Evolutionary conservation across 2,888 invertebrate species (phyloP), one percentile per base, ranked within the genome.

Genomic region (Dasysyrphus albostriatus): DNA sequence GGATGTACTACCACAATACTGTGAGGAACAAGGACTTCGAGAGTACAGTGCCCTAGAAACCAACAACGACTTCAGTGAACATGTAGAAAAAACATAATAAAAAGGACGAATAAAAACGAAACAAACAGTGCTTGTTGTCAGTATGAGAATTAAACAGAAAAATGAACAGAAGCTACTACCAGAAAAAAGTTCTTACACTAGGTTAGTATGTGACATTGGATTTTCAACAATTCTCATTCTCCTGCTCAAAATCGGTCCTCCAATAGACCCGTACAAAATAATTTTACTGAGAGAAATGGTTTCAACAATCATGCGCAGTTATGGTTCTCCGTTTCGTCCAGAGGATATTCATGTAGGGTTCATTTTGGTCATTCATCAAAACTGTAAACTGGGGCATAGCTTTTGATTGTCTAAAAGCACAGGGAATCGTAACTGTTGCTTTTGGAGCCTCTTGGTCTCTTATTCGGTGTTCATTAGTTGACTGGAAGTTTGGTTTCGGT

Each of bases 11-110:
- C 58, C 69, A 87, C 83, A 87, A 83, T 65, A 87, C 70, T 72
- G 63, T 39, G 65, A 78, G 75, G 65, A 70, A 49, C 65, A 87
- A 83, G 51, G 82, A 79, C 83, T 78, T 72, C 24, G 72, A 67
- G 85, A 87, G 83, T 79, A 83, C 75, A 83, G 69, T 78, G 83
- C 83, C 87, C 87, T 83, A 72, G 72, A 87, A 87, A 87, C 78
- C 83, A 75, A 79, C 65, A 79, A 42, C 65, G 63, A 83, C 74
- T 87, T 75, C n/a, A 65, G 42, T 10, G 72, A 75, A 61, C 59
- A 75, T 42, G 70, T 75, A 72, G 70, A 32, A 70, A 83, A 78
- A 63, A 82, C 61, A 34, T 58, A 37, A 58, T 12, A 84, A 76
- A 81, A 75, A 14, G 12, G 2, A 73, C 34, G 34, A 70, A 78